Evolutionary conservation across 2,797 vertebrate genomes (phyloP).

Genomic region (Clamator glandarius): DNA sequence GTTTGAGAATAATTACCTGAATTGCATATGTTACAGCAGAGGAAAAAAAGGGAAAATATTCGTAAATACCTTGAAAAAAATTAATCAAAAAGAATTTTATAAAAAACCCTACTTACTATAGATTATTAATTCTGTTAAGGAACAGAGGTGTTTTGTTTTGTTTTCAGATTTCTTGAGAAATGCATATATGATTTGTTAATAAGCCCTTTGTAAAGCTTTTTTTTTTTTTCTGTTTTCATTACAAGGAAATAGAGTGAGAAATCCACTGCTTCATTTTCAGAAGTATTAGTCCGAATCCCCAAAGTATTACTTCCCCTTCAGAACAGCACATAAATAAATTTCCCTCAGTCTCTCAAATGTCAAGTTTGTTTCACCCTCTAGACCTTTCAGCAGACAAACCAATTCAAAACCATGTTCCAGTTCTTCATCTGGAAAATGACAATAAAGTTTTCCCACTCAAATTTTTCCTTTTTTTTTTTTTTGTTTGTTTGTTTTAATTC

Average conservation of each 20-base stretch:
- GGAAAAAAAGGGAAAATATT: not conserved
- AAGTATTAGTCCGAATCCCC: not conserved
- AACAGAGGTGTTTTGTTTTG: not conserved
- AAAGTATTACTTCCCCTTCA: not conserved
- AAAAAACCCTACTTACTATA: rapidly evolving
- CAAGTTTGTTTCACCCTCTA: not conserved
- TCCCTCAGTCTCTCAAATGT: not conserved
- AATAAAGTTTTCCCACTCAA: not conserved
- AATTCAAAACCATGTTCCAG: not conserved
- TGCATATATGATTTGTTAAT: rapidly evolving
- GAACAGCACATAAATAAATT: not conserved
- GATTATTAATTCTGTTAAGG: not conserved
- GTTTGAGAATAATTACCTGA: not conserved
- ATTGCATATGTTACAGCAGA: rapidly evolving
- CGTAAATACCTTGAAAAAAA: not conserved
- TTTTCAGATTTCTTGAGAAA: not conserved
- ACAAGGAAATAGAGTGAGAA: not conserved
- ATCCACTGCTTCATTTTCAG: not conserved
- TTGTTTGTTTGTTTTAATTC: too few relatives aligned
- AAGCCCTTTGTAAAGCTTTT: not conserved
- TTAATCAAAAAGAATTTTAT: too few relatives aligned
- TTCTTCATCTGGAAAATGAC: not conserved
- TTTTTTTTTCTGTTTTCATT: not conserved
- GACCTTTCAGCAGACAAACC: not conserved
- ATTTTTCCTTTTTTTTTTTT: not conserved